Evolutionary conservation across 35 echinoderm and acorn worm species (phyloP).

Genomic region (Chiridota heheva): DNA sequence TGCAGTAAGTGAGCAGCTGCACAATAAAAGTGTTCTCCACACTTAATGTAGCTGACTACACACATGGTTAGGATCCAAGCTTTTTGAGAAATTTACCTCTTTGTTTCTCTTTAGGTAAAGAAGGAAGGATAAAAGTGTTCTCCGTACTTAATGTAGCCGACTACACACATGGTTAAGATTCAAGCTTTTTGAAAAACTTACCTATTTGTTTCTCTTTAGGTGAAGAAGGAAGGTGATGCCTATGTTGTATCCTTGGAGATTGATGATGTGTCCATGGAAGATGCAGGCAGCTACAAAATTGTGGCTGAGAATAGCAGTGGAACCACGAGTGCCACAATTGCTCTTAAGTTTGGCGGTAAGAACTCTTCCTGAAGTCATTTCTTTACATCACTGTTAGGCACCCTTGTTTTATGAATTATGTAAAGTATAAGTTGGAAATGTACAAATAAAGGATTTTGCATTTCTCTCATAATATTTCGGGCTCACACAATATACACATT

Average conservation of each 20-base stretch:
- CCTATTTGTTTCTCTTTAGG: constrained; percentile 41
- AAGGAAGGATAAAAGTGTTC: no score
- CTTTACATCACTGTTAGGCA: neutral
- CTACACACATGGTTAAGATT: no score
- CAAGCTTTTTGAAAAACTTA: neutral
- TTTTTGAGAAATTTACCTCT: neutral
- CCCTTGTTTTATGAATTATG: neutral
- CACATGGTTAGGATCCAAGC: neutral
- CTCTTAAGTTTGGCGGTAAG: constrained; percentile 94
- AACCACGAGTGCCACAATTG: constrained; percentile 80
- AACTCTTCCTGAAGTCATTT: neutral
- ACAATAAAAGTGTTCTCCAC: no score
- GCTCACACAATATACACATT: neutral
- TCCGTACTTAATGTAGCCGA: no score
- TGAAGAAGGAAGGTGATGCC: constrained; percentile 59
- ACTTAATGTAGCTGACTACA: no score
- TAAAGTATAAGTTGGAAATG: neutral
- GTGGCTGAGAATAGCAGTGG: constrained; percentile 82
- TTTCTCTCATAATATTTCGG: neutral
- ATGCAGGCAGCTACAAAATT: constrained; percentile 95
- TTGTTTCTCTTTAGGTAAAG: constrained; percentile 53
- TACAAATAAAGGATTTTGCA: neutral
- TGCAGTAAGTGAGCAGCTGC: no score
- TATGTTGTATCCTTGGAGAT: constrained; percentile 87
- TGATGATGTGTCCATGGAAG: constrained; percentile 67